A percentile compares a stretch with the other conserved stretches of the same genome.
Evolutionary conservation across 2,797 vertebrate genomes (phyloP).

Genomic region (Dipus sagitta): DNA sequence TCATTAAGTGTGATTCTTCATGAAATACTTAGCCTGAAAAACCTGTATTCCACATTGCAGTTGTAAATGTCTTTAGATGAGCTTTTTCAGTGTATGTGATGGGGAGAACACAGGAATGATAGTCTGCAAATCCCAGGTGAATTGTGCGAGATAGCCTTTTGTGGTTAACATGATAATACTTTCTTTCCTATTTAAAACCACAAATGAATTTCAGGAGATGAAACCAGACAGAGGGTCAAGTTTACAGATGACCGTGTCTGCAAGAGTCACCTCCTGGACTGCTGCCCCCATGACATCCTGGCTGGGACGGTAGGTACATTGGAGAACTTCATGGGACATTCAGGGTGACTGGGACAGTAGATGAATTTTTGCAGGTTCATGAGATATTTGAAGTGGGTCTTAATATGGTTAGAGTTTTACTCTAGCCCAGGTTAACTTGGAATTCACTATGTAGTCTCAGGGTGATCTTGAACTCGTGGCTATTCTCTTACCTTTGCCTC

Average conservation of each 20-base stretch:
- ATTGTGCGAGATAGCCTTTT: constrained; percentile 64
- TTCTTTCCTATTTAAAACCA: constrained; percentile 88
- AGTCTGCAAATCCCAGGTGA: constrained; percentile 75
- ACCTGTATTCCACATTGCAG: constrained; percentile 74
- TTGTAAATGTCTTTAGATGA: constrained; percentile 72
- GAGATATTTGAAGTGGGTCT: not conserved
- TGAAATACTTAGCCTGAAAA: constrained; percentile 76
- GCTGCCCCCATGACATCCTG: constrained; percentile 99
- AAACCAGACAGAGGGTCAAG: constrained; percentile 99
- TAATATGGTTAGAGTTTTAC: not conserved
- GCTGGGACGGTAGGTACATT: constrained; percentile 95
- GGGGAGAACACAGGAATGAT: constrained; percentile 62
- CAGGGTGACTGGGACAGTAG: constrained; percentile 91
- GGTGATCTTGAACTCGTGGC: no score
- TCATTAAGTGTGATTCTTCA: constrained; percentile 82
- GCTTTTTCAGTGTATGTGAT: constrained; percentile 73
- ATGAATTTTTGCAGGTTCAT: constrained; percentile 74
- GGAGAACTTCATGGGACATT: not conserved
- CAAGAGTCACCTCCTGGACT: constrained; percentile 99
- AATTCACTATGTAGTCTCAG: no score
- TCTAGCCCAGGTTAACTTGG: no score
- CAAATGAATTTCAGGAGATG: constrained; percentile 96
- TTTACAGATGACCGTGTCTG: constrained; percentile 98
- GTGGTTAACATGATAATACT: constrained; percentile 75
- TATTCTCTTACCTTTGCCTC: no score